phyloP scores from a whole-genome alignment of 2,113 vertebrate species.

The Tachysurus vachellii region DNA sequence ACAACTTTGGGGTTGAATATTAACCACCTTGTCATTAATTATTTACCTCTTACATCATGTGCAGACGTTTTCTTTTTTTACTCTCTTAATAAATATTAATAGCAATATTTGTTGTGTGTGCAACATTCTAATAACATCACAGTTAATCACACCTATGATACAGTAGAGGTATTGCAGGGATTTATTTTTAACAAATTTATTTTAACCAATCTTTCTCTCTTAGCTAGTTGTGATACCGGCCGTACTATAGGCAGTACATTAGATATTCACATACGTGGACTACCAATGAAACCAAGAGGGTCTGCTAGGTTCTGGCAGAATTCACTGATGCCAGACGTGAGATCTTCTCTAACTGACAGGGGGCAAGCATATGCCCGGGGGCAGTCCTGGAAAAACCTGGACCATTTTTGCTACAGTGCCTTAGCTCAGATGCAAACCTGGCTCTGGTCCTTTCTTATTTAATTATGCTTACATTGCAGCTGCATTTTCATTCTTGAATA shows the following conservation, averaged over 20 bases:
- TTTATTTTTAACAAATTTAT: neutral
- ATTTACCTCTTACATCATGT: neutral
- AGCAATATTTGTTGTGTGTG: neutral
- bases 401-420: constrained; percentile 61
- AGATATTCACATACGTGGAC: neutral
- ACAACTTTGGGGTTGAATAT: neutral
- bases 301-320: constrained; percentile 36
- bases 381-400: constrained; percentile 63
- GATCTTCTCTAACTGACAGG: constrained; percentile 49
- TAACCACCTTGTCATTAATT: neutral
- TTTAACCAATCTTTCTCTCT: neutral
- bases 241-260: too few species aligned
- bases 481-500: neutral
- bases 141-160: neutral
- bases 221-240: neutral
- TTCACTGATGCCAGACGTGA: constrained; percentile 55
- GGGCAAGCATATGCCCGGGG: constrained; percentile 61
- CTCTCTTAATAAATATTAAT: neutral
- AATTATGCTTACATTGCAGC: neutral
- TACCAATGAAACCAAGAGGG: constrained; percentile 40
- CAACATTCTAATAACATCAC: neutral
- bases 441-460: constrained; percentile 54
- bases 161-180: neutral
- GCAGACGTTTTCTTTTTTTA: neutral
- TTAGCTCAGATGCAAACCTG: constrained; percentile 62